phyloP scores from a whole-genome alignment of 2,888 invertebrate species.

The Scaeva pyrastri region DNA sequence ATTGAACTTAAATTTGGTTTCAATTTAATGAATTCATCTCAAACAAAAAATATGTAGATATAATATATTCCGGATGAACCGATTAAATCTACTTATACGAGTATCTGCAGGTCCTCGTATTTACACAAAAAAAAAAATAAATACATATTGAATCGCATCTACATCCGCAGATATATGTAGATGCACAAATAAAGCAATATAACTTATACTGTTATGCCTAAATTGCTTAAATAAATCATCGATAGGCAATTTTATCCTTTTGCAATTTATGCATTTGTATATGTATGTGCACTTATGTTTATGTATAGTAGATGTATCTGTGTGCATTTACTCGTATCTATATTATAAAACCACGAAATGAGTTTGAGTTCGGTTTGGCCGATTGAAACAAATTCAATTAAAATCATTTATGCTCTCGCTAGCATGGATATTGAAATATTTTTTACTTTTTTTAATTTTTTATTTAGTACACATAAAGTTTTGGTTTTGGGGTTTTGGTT shows the following conservation, averaged over 20 bases:
- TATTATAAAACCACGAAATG: constrained; percentile 41
- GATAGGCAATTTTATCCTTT: neutral
- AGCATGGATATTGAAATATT: constrained; percentile 6
- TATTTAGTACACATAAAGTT: neutral
- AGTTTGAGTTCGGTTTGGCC: constrained; percentile 15
- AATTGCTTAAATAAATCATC: neutral
- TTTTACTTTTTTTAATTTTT: neutral
- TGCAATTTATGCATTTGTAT: neutral
- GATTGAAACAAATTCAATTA: constrained; percentile 52
- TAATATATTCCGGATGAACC: too few species aligned
- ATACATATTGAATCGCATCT: too few species aligned
- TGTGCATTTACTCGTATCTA: neutral
- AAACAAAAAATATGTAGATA: too few species aligned
- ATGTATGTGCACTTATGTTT: too few species aligned
- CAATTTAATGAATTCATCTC: too few species aligned
- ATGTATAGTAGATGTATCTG: neutral
- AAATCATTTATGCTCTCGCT: constrained; percentile 31
- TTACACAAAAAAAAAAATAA: too few species aligned
- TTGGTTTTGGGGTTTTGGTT: neutral
- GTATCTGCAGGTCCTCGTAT: too few species aligned
- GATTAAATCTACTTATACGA: too few species aligned
- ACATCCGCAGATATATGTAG: too few species aligned
- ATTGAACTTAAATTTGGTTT: too few species aligned
- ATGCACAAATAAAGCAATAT: neutral
- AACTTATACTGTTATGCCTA: neutral